Conservation (phyloP, 1,140 invertebrate species). For the Scaptomyza pallida region DNA sequence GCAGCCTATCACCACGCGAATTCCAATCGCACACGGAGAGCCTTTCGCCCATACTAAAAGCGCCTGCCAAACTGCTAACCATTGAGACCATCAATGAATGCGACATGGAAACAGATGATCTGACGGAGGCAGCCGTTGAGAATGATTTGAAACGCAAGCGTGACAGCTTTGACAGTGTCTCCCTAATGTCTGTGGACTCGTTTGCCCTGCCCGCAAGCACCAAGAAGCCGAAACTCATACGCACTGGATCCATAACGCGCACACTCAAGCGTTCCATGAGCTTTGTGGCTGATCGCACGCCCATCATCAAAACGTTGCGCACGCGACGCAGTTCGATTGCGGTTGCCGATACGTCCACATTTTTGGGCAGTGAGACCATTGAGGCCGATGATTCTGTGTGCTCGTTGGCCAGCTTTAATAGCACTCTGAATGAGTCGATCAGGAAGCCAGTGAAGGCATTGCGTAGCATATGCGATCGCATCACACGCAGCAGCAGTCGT, state of each 20-base stretch:
- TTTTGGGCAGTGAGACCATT: conserved; percentile 46
- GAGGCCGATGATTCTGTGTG: conserved; percentile 68
- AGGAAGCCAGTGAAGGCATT: conserved; percentile 76
- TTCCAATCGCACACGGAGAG: conserved; percentile 53
- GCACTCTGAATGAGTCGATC: conserved; percentile 76
- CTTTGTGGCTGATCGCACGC: conserved; percentile 76
- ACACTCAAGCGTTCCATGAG: conserved; percentile 76
- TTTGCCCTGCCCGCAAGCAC: conserved; percentile 69
- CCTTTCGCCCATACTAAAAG: conserved; percentile 73
- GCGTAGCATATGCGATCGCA: conserved; percentile 65
- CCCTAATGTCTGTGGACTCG: conserved; percentile 78
- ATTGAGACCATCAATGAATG: conserved; percentile 59
- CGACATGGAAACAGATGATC: conserved; percentile 61
- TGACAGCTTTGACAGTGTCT: conserved; percentile 78
- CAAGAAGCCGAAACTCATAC: conserved; percentile 79
- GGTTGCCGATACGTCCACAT: conserved; percentile 55
- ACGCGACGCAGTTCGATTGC: conserved; percentile 76
- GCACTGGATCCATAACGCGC: conserved; percentile 78
- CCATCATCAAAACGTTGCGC: conserved; percentile 73
- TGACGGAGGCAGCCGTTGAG: conserved; percentile 23
- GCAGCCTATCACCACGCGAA: conserved; percentile 28
- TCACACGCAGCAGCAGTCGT: conserved; percentile 73
- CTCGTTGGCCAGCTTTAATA: conserved; percentile 71
- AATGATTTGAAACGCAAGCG: conserved; percentile 77
- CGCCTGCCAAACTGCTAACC: conserved; percentile 25